These are phyloP conservation scores for Felis chaus DNA, from an alignment of 2,113 vertebrate genomes.

Conservation along the genomic window DNA sequence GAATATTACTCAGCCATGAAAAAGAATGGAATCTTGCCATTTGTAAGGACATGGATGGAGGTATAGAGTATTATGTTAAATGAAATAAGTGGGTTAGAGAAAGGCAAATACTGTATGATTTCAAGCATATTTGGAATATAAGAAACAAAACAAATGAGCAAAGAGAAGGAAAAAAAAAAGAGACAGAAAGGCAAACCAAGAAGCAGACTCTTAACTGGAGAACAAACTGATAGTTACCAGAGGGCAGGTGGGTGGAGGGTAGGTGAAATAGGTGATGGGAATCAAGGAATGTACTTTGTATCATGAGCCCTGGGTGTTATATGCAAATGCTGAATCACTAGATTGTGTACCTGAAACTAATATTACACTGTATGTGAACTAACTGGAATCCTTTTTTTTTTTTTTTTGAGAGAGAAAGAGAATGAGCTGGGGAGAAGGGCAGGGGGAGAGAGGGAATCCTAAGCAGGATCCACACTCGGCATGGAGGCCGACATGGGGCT, in stretches of 20 bases:
- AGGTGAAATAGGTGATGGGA: neutral
- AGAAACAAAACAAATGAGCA: neutral
- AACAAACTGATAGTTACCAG: neutral
- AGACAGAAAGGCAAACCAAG: neutral
- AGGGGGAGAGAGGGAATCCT: too few relatives aligned
- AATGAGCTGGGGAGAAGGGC: too few relatives aligned
- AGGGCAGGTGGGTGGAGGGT: neutral
- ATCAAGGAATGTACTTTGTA: too few relatives aligned
- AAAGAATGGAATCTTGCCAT: neutral
- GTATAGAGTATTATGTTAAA: neutral
- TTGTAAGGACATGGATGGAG: neutral
- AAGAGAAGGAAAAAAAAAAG: neutral
- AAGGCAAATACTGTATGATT: neutral
- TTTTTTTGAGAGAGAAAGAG: too few relatives aligned
- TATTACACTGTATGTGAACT: neutral
- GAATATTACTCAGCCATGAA: neutral
- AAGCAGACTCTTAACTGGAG: neutral
- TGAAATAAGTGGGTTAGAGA: neutral
- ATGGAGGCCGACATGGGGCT: too few relatives aligned
- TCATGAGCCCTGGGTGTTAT: neutral
- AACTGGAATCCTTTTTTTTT: neutral
- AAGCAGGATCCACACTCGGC: too few relatives aligned
- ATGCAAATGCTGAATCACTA: neutral
- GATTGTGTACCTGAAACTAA: neutral
- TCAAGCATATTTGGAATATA: neutral